Base-by-base conservation (phyloP, 2,888 invertebrate species). In the Willowsia nigromaculata region DNA sequence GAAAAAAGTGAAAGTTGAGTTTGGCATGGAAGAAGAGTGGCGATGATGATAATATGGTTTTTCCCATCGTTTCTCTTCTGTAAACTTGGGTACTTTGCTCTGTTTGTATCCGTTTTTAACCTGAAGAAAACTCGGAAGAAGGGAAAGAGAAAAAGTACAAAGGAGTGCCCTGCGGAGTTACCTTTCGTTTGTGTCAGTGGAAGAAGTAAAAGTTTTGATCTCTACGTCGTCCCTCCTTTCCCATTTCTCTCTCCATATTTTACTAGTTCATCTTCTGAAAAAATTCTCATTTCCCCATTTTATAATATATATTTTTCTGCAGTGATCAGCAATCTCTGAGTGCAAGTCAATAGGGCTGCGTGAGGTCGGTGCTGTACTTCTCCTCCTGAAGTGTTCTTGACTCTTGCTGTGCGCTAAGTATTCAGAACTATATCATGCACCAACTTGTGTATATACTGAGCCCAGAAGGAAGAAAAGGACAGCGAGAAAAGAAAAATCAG, bases 151-250 rank as follows among this genome's bases (percentile, higher is more conserved):
- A 59, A 84, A 74, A 85, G 74, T 53, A 43, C 76, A 59, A 71
- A 62, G 65, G 56, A 80, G 89, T 89, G 85, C 89, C 89, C 89
- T 89, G 85, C 85, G 81, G 89, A 89, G 89, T 89, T 89, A 89
- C 89, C 89, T 89, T 89, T 89, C 84, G 68, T 89, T 89, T 81
- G 83, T 78, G 85, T 80, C 68, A 80, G 89, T 80, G 47, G 81
- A 85, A 85, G 88, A 88, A 83, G 84, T 78, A 88, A 84, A 89
- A 89, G 89, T 89, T 88, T 85, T 89, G 89, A 89, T 89, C 85
- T 80, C 68, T 56, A 78, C 68, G 71, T 85, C 65, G 30, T 59
- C 78, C 50, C 53, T 88, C 65, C 53, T 40, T 68, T 40, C 68
- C 62, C 62, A 62, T 71, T 62, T 33, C 78, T 47, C 43, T 71